Evolutionary conservation across 1,140 invertebrate species (phyloP), one percentile per base, ranked within the genome.

Genomic region (Psilanteris sp.): DNA sequence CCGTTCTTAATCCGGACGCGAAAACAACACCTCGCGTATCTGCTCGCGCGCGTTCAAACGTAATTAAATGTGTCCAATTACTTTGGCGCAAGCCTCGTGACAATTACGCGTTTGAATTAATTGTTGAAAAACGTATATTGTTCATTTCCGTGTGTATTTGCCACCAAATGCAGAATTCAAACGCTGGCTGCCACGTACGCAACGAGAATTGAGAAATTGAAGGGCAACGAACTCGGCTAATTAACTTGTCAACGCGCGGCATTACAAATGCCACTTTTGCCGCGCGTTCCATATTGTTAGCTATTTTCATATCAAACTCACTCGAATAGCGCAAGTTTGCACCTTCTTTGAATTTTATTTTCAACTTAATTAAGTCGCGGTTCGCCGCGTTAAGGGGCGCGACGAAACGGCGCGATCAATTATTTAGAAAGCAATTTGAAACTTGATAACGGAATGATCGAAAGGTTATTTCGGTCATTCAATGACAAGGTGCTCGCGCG

Each of bases 401-500:
- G n/a, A n/a, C n/a, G n/a, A n/a, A 18, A 10, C 15, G 10, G 18
- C 18, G 18, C 18, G 18, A 20, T 3, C 2, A 20, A 20, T n/a
- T n/a, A n/a, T n/a, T n/a, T n/a, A n/a, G n/a, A n/a, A n/a, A n/a
- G n/a, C n/a, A n/a, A n/a, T n/a, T n/a, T 8, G 16, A 9, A 52
- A 59, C 22, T 43, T 18, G 9, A 10, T 9, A 16, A 36, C 8
- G 3, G 16, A 41, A 31, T 31, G 20, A 55, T 20, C 24, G 34
- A 11, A 55, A 22, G n/a, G 27, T 13, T 20, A 67, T 43, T n/a
- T 67, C 50, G 52, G 54, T 31, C 32, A 43, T 27, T 26, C 20
- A 41, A 37, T 61, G 39, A 43, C 62, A 78, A 74, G 78, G 36
- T 79, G 62, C 62, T 67, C 72, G 43, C 73, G 59, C 48, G 10